Conservation (phyloP, 2,113 vertebrate genomes). For the Pseudolaguvia tuberculata region DNA sequence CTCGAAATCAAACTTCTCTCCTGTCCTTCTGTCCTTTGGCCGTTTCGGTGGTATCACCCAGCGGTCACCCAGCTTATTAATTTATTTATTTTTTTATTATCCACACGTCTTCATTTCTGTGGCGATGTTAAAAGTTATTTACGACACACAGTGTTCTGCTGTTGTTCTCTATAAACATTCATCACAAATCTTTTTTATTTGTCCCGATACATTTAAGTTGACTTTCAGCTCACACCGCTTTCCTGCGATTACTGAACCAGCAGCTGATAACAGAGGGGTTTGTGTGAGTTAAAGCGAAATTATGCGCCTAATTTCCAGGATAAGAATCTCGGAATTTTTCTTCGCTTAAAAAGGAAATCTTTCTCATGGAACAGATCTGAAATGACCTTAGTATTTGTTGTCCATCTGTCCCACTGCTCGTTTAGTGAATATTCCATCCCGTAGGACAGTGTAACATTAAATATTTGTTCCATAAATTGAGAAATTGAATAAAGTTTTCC, state of each 20-base stretch:
- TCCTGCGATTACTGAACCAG: conserved; percentile 50
- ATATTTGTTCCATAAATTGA: background rate
- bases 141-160: conserved; percentile 69
- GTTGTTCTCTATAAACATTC: conserved; percentile 65
- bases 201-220: conserved; percentile 36
- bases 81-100: conserved; percentile 77
- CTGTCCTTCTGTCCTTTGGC: conserved; percentile 69
- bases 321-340: conserved; percentile 65
- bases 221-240: conserved; percentile 63
- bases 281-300: conserved; percentile 54
- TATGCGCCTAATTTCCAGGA: conserved; percentile 62
- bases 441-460: too few relatives aligned
- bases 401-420: conserved; percentile 29
- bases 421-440: background rate
- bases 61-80: conserved; percentile 76
- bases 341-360: conserved; percentile 50
- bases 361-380: conserved; percentile 50
- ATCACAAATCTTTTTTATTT: conserved; percentile 70
- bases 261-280: conserved; percentile 57
- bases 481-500: conserved; percentile 9
- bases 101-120: conserved; percentile 69
- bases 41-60: conserved; percentile 80
- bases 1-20: conserved; percentile 67
- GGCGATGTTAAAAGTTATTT: conserved; percentile 65
- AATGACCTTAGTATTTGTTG: conserved; percentile 56